A percentile compares a stretch with the other conserved stretches of the same genome.
phyloP scores from a whole-genome alignment of 2,888 invertebrate species.

The Bedellia somnulentella region DNA sequence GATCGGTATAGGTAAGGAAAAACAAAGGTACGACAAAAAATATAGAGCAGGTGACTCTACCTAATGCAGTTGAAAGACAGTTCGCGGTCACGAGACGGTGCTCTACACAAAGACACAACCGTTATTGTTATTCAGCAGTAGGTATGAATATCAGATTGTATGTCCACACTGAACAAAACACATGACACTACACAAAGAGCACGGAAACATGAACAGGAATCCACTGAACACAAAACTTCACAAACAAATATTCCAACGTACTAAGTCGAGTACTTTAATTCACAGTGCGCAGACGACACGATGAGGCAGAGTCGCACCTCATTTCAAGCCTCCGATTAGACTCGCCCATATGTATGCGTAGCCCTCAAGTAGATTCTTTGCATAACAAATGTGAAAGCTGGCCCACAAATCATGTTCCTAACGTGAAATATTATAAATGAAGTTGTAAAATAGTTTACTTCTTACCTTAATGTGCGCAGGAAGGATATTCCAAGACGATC shows the following conservation, averaged over 20 bases:
- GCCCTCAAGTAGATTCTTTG: slow-evolving; percentile 57
- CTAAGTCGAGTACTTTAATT: too few relatives aligned
- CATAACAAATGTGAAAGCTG: slow-evolving; percentile 56
- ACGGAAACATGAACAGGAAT: slow-evolving; percentile 14
- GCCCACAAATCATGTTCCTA: slow-evolving; percentile 17
- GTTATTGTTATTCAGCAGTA: slow-evolving; percentile 2
- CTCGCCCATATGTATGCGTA: slow-evolving; percentile 41
- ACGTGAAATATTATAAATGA: neutral
- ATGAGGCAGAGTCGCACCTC: slow-evolving; percentile 41
- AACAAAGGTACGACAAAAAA: too few relatives aligned
- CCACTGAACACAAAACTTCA: slow-evolving; percentile 10
- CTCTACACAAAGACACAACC: slow-evolving; percentile 2
- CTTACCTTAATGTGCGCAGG: slow-evolving; percentile 59
- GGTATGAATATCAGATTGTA: neutral
- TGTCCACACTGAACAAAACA: slow-evolving; percentile 13
- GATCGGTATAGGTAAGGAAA: too few relatives aligned
- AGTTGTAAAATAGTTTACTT: slow-evolving; percentile 19
- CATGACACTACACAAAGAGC: slow-evolving; percentile 42
- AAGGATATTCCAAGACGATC: slow-evolving; percentile 51
- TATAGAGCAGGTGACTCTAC: too few relatives aligned
- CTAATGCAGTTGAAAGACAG: slow-evolving; percentile 1
- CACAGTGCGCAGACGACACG: slow-evolving; percentile 52
- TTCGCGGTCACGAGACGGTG: neutral
- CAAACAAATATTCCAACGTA: too few relatives aligned
- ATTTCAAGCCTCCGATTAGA: slow-evolving; percentile 43